Base-by-base conservation (phyloP, 2,797 vertebrate species). In the Sparidentex hasta region DNA sequence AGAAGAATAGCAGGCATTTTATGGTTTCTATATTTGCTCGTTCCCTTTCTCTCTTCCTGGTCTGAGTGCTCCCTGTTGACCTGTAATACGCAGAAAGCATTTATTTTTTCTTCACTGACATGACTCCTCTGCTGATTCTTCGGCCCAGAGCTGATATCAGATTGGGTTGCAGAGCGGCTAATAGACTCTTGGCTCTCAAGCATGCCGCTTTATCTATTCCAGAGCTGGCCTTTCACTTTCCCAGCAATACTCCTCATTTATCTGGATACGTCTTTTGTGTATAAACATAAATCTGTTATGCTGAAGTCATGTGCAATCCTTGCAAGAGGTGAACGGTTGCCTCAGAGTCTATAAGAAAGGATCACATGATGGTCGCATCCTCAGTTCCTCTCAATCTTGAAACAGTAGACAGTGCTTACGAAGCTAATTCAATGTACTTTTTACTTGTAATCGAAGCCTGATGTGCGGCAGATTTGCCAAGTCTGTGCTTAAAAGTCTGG, bases 161-260 rank as follows among this genome's bases (percentile, higher is more conserved):
- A 88, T 87, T 78, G 33, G 77, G 76, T 88, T 92, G 72, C 71
- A 66, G 21, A 54, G 69, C 25, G 7, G 63, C 65, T 82, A 85
- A 88, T 65, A 83, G 64, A 72, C 71, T 88, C 59, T 87, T 92
- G 90, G 90, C 88, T 90, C 80, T 51, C 48, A 64, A 59, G 55
- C 67, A 59, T 76, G 65, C 27, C 64, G 71, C 63, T 85, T 83
- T 84, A 87, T 91, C 81, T 86, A 63, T 76, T 86, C 75, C 82
- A 84, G 78, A 86, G 77, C 48, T 57, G 44, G 65, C 25, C 51
- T 84, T 83, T 88, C 63, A 72, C 74, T 81, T 88, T 93, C 85
- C 73, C 83, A 88, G 57, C 14, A 25, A 72, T 70, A 48, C 81
- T 76, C 56, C 78, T 81, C 74, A 87, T 91, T 89, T 83, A 83